Conservation (phyloP, 2,797 vertebrate genomes). For the Argya squamiceps region DNA sequence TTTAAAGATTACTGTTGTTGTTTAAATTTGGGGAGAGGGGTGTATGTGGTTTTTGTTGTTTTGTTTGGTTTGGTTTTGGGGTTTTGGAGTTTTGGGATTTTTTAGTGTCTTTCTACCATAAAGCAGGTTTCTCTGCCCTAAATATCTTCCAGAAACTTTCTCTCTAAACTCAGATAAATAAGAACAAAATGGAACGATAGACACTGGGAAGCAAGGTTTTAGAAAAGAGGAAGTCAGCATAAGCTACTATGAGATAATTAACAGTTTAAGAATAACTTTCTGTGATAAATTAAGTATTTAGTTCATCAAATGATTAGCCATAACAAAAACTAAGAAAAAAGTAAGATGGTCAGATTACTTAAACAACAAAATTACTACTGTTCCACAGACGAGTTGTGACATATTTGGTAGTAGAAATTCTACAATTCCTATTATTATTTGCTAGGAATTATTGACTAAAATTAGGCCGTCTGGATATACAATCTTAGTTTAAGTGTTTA, state of each 20-base stretch:
- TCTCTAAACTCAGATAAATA: not conserved
- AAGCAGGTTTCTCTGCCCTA: not conserved
- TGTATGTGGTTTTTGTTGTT: not conserved
- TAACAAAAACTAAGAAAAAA: not conserved
- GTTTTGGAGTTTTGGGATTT: fast-evolving
- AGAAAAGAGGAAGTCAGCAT: not conserved
- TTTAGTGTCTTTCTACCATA: not conserved
- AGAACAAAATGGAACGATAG: not conserved
- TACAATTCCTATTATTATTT: not conserved
- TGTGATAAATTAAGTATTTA: not conserved
- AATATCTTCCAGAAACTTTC: not conserved
- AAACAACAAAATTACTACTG: not conserved
- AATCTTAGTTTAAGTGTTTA: not conserved
- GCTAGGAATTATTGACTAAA: not conserved
- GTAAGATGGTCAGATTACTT: not conserved
- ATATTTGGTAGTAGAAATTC: not conserved
- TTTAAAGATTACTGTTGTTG: not conserved
- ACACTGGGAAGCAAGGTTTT: not conserved
- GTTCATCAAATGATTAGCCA: not conserved
- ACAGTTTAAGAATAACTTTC: not conserved
- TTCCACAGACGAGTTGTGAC: not conserved
- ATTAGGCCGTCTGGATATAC: not conserved
- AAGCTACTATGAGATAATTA: not conserved
- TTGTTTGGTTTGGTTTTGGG: not conserved
- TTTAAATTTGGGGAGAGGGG: fast-evolving